phyloP scores from a whole-genome alignment of 1,140 invertebrate genomes.

The Brachionus asplanchnoidis region DNA sequence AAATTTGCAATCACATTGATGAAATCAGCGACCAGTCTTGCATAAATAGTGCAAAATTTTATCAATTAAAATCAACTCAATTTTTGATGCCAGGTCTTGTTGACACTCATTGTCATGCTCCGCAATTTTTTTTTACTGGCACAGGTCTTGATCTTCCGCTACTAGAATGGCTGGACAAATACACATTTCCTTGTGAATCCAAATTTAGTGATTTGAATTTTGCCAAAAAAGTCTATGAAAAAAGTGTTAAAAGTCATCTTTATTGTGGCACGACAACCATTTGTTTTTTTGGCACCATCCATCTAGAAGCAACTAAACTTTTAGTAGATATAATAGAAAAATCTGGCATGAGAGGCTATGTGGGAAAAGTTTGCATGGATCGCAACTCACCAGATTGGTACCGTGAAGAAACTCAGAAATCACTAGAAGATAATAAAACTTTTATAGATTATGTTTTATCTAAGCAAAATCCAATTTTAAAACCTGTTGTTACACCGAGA shows the following conservation, averaged over 20 bases:
- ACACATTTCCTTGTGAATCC: constrained; percentile 77
- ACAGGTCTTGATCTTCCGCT: constrained; percentile 72
- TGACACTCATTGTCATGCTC: constrained; percentile 81
- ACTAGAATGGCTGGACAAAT: constrained; percentile 76
- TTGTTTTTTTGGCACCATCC: constrained; percentile 77
- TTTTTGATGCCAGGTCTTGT: constrained; percentile 80
- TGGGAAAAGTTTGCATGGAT: constrained; percentile 85
- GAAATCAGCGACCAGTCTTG: not conserved
- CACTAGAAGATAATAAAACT: constrained; percentile 62
- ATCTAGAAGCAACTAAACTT: constrained; percentile 66
- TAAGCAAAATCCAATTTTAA: constrained; percentile 51
- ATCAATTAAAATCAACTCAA: constrained; percentile 54
- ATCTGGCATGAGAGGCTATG: constrained; percentile 73
- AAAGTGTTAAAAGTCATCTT: constrained; percentile 68
- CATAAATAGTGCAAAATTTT: not conserved
- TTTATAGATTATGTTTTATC: constrained; percentile 38
- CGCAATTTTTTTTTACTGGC: constrained; percentile 77
- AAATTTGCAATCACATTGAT: not conserved
- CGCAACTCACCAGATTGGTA: constrained; percentile 62
- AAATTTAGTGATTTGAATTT: constrained; percentile 67
- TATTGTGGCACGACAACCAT: constrained; percentile 76
- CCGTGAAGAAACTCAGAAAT: constrained; percentile 60
- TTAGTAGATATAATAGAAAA: constrained; percentile 63
- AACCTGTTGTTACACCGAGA: constrained; percentile 78
- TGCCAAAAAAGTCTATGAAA: constrained; percentile 67